These are phyloP conservation scores for Diploptera punctata DNA, from an alignment of 2,888 invertebrate genomes.

Conservation along the genomic window DNA sequence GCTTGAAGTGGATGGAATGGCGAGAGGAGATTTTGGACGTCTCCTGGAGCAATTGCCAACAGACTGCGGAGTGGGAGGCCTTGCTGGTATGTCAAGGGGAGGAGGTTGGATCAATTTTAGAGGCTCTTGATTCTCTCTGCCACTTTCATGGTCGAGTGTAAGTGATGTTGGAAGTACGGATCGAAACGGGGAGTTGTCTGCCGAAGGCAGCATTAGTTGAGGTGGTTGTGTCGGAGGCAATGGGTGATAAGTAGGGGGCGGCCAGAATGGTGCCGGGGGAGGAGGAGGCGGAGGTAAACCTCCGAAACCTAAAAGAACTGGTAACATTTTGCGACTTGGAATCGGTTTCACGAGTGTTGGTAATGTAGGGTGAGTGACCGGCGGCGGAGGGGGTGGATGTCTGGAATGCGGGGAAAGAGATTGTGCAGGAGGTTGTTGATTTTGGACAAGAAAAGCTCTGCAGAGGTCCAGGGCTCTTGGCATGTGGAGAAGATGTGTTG, in stretches of 20 bases:
- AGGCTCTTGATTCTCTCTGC: background rate
- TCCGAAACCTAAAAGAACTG: slow-evolving; percentile 33
- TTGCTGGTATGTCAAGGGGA: slow-evolving; percentile 9
- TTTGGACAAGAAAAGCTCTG: slow-evolving; percentile 66
- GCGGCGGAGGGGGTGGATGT: slow-evolving; percentile 39
- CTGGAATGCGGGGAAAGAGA: slow-evolving; percentile 49
- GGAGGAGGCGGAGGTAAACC: slow-evolving; percentile 36
- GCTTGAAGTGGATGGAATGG: slow-evolving; percentile 41
- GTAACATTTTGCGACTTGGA: slow-evolving; percentile 56
- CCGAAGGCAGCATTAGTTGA: slow-evolving; percentile 49
- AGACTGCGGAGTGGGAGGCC: slow-evolving; percentile 49
- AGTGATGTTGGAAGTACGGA: slow-evolving; percentile 39
- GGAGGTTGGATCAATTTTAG: background rate
- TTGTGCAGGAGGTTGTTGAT: slow-evolving; percentile 51
- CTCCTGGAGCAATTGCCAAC: slow-evolving; percentile 45
- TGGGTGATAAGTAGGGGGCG: slow-evolving; percentile 40
- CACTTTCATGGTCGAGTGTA: background rate
- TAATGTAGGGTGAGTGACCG: slow-evolving; percentile 27
- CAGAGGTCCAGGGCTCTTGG: slow-evolving; percentile 74
- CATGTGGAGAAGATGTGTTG: slow-evolving; percentile 77
- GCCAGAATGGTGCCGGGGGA: slow-evolving; percentile 44
- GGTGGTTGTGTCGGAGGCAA: slow-evolving; percentile 37
- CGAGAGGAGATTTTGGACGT: slow-evolving; percentile 40
- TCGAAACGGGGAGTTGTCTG: slow-evolving; percentile 52
- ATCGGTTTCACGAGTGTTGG: slow-evolving; percentile 54